Evolutionary conservation across 1,140 invertebrate species (phyloP).

Genomic region (Scylla paramamosain): DNA sequence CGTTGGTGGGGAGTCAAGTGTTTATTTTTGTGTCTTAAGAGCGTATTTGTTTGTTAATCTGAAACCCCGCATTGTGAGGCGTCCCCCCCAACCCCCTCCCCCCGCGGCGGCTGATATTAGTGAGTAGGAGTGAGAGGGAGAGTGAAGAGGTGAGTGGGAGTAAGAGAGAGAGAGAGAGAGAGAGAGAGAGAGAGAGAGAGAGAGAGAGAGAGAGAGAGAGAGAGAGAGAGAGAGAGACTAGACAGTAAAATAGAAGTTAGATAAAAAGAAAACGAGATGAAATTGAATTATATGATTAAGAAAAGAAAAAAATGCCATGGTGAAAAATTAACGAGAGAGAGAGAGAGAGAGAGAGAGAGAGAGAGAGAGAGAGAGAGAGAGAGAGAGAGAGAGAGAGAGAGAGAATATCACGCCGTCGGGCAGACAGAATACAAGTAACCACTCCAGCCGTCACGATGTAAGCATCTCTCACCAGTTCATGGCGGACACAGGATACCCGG

Average conservation of each 20-base stretch:
- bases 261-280: background rate
- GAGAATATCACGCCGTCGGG: background rate
- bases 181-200: constrained; percentile 21
- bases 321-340: background rate
- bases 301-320: background rate
- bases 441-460: background rate
- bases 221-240: constrained; percentile 7
- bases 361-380: constrained; percentile 6
- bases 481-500: background rate
- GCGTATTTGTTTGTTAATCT: constrained; percentile 15
- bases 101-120: background rate
- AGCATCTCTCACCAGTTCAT: background rate
- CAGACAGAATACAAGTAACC: background rate
- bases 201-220: constrained; percentile 10
- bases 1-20: background rate
- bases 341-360: constrained; percentile 4
- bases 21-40: constrained; percentile 2
- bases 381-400: constrained; percentile 18
- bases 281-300: no score
- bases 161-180: background rate
- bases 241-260: background rate
- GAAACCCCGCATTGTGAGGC: background rate
- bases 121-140: background rate
- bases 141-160: background rate
- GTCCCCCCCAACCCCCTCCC: background rate